Evolutionary conservation across 2,113 vertebrate genomes (phyloP).

Genomic region (Sterna hirundo): DNA sequence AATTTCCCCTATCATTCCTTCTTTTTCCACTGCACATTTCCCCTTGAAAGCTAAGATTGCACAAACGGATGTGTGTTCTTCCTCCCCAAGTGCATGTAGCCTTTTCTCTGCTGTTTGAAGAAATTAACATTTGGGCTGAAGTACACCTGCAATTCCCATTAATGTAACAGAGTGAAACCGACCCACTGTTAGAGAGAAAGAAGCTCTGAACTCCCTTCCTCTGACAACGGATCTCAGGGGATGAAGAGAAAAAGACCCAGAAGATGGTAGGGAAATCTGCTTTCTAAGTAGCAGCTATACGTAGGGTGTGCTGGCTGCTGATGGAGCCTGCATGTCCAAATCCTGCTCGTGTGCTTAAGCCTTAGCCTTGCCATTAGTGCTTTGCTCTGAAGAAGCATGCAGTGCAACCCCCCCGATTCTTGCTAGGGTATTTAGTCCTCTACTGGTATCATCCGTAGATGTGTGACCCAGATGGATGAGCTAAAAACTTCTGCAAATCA

Average conservation of each 20-base stretch:
- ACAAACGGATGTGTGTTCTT: neutral
- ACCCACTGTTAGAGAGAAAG: neutral
- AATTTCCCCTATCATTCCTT: conserved; percentile 43
- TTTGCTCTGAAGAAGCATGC: neutral
- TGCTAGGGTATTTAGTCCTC: neutral
- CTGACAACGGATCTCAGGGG: neutral
- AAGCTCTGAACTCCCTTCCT: neutral
- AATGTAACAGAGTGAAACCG: neutral
- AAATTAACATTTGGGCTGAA: neutral
- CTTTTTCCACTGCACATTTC: conserved; percentile 38
- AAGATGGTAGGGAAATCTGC: neutral
- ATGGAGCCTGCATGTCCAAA: neutral
- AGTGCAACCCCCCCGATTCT: neutral
- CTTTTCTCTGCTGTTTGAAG: conserved; percentile 2
- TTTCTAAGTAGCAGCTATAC: neutral
- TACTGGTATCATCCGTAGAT: neutral
- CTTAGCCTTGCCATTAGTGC: neutral
- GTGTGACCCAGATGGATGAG: neutral
- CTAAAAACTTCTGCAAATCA: neutral
- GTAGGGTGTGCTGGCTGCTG: neutral
- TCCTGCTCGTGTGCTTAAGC: neutral
- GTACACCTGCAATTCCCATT: conserved; percentile 45
- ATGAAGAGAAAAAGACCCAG: neutral
- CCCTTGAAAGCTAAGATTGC: conserved; percentile 42
- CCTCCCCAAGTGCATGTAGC: neutral